phyloP scores from a whole-genome alignment of 2,113 vertebrate species.

The Scomber scombrus region DNA sequence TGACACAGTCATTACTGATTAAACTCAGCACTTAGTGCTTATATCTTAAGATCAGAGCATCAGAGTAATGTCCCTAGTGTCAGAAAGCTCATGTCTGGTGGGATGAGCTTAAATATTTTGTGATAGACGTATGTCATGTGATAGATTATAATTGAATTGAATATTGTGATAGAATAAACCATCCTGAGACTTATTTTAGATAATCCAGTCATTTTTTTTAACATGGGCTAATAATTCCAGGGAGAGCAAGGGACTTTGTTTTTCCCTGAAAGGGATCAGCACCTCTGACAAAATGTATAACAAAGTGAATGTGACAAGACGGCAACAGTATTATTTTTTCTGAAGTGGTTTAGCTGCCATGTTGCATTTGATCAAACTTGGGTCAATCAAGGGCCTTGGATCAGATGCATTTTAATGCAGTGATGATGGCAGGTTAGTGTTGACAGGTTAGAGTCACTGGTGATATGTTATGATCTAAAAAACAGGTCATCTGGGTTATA shows the following conservation, averaged over 20 bases:
- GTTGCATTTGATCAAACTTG: slow-evolving; percentile 56
- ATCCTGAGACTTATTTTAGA: neutral
- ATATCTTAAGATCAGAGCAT: neutral
- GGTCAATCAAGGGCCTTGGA: slow-evolving; percentile 28
- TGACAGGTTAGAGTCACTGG: neutral
- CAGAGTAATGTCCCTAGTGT: neutral
- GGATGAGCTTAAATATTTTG: slow-evolving; percentile 12
- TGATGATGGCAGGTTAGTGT: slow-evolving; percentile 6
- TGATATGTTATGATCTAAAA: slow-evolving; percentile 24
- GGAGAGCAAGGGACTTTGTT: slow-evolving; percentile 22
- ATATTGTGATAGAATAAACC: slow-evolving; percentile 7
- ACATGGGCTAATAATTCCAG: slow-evolving; percentile 28
- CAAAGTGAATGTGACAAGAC: slow-evolving; percentile 56
- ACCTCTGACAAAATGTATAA: slow-evolving; percentile 45
- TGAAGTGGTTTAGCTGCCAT: slow-evolving; percentile 51
- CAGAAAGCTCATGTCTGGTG: neutral
- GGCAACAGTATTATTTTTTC: slow-evolving; percentile 7
- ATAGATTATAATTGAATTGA: neutral
- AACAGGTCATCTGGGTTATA: neutral
- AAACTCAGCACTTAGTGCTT: neutral
- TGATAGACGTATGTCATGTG: slow-evolving; percentile 8
- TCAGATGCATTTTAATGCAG: neutral
- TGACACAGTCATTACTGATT: neutral
- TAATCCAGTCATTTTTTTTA: slow-evolving; percentile 18
- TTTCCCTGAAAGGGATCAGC: slow-evolving; percentile 45